Evolutionary conservation across 2,888 invertebrate species (phyloP).

Genomic region (Drosophila macrospina): DNA sequence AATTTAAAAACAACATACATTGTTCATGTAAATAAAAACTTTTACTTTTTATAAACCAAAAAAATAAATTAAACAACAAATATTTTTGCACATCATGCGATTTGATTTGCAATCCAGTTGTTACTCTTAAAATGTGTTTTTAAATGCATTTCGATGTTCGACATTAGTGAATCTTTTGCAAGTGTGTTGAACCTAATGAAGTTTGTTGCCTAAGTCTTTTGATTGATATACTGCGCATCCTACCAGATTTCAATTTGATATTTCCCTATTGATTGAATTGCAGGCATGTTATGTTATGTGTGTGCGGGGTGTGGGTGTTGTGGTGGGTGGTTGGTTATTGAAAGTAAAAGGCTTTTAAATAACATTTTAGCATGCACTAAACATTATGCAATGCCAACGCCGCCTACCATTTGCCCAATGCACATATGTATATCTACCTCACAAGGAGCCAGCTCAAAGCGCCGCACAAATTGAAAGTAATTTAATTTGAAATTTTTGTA

Average conservation of each 20-base stretch:
- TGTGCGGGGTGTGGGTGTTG: not conserved
- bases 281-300: not conserved
- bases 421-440: constrained; percentile 3
- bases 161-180: constrained; percentile 14
- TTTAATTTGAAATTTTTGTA: constrained; percentile 40
- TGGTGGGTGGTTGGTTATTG: constrained; percentile 45
- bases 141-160: constrained; percentile 39
- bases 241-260: constrained; percentile 51
- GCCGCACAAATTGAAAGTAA: constrained; percentile 46
- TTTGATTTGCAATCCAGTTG: constrained; percentile 67
- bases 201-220: constrained; percentile 70
- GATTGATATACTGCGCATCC: constrained; percentile 42
- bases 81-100: constrained; percentile 77
- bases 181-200: constrained; percentile 63
- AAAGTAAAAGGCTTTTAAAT: constrained; percentile 73
- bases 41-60: constrained; percentile 66
- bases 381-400: constrained; percentile 61
- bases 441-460: constrained; percentile 43
- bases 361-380: constrained; percentile 54
- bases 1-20: constrained; percentile 36
- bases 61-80: constrained; percentile 24
- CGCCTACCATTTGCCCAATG: constrained; percentile 33
- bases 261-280: constrained; percentile 20
- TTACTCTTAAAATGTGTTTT: constrained; percentile 45
- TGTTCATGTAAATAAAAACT: constrained; percentile 68